Conservation (phyloP, 2,113 vertebrate species). For the Gopherus flavomarginatus region DNA sequence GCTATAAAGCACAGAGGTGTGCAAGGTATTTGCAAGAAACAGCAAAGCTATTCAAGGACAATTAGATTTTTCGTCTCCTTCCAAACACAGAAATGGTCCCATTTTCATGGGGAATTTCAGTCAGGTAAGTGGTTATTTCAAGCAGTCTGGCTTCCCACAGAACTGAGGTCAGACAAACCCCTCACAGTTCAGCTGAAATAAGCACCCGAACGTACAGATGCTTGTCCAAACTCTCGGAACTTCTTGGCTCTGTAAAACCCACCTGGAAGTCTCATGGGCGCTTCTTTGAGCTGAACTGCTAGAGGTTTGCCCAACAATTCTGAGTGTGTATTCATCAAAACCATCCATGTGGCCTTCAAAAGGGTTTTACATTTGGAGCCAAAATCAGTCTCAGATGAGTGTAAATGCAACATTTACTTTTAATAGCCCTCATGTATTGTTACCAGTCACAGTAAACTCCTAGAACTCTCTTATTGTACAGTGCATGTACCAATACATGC, state of each 20-base stretch:
- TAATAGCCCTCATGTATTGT: not conserved
- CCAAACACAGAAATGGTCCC: not conserved
- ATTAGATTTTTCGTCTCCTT: not conserved
- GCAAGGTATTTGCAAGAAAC: not conserved
- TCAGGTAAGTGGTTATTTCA: not conserved
- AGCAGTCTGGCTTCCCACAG: not conserved
- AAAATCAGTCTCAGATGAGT: not conserved
- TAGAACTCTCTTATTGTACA: not conserved
- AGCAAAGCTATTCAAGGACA: not conserved
- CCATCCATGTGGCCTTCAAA: not conserved
- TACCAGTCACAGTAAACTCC: not conserved
- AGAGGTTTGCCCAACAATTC: not conserved
- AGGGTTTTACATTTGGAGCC: not conserved
- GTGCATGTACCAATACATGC: not conserved
- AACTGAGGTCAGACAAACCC: not conserved
- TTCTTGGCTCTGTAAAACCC: not conserved
- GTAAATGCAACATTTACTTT: not conserved
- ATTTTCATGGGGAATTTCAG: not conserved
- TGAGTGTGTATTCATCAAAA: not conserved
- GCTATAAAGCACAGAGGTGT: not conserved
- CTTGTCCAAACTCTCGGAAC: not conserved
- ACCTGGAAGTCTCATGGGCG: not conserved
- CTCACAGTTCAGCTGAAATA: not conserved
- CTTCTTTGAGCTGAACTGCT: not conserved
- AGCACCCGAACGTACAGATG: not conserved